Evolutionary conservation across 2,797 vertebrate species (phyloP).

Genomic region (Ibycter americanus): DNA sequence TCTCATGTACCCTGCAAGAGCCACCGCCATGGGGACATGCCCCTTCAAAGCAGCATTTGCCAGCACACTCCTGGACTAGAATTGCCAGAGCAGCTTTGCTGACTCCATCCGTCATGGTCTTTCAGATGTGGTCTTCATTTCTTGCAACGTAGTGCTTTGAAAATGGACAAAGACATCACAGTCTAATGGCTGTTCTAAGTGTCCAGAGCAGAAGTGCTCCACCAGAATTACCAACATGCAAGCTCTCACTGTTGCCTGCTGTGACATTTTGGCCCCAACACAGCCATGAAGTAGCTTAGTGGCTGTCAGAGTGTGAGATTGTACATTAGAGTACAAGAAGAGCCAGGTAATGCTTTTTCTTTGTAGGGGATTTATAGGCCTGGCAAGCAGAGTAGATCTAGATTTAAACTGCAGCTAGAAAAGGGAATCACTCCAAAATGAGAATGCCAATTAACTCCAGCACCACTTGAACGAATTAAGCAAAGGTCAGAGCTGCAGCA

Average conservation of each 20-base stretch:
- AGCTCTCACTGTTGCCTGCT: background rate
- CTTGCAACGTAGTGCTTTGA: background rate
- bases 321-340: background rate
- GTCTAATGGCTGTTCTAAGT: background rate
- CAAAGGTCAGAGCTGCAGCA: conserved; percentile 21
- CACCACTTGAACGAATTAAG: background rate
- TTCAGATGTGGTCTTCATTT: background rate
- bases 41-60: background rate
- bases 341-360: background rate
- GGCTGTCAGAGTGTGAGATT: background rate
- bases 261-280: background rate
- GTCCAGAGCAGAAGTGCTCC: background rate
- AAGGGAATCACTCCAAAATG: background rate
- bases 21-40: background rate
- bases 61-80: background rate
- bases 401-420: background rate
- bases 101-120: background rate
- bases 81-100: background rate
- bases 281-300: background rate
- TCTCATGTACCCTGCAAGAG: background rate
- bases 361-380: background rate
- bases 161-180: background rate
- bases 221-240: background rate
- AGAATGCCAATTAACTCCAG: background rate
- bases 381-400: background rate